Base-by-base conservation (phyloP, 2,888 invertebrate species). In the Drosophila ustulata region DNA sequence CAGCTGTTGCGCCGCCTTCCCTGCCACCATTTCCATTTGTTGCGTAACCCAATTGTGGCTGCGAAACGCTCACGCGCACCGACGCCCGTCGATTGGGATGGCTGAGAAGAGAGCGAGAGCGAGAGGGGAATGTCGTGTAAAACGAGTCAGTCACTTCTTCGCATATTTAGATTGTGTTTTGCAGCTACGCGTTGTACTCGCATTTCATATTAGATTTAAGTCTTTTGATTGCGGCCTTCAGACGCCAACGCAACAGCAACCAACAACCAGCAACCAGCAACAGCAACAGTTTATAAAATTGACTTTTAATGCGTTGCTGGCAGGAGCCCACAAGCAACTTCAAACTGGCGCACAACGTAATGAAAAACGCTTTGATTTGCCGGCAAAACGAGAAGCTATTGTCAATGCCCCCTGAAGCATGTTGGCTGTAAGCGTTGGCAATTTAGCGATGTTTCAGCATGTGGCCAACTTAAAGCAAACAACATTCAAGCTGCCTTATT, bases 11-110 rank as follows among this genome's bases (percentile, higher is more conserved):
- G 25, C 68, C 68, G 23, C 62, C 62, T 8, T 46, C 53, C 9
- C 45, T 37, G 23, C 58, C 61, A 5, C 57, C 81, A 50, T 93
- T 93, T 72, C 94, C 94, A 88, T 95, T 94, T 91, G 94, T 93
- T 18, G 84, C 39, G 90, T 94, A 95, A 84, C 90, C 83, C 73
- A 92, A 80, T 81, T 91, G 91, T 30, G 92, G 91, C 69, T 92
- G 91, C 18, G 92, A 90, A 58, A 88, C 74, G 69, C 90, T 90
- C 32, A 80, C 76, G 64, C 91, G 90, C 62, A 91, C 91, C 62
- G 90, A 86, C 62, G 90, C 85, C 39, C 89, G 83, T 65, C 91
- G 89, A 75, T 91, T 92, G 47, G 88, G 86, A 78, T 90, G 90
- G 66, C 91, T 91, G 80, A 47, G n/a, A 4, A 23, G 43, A 55